Evolutionary conservation across 2,113 vertebrate genomes (phyloP).

Genomic region (Sisor rabdophorus): DNA sequence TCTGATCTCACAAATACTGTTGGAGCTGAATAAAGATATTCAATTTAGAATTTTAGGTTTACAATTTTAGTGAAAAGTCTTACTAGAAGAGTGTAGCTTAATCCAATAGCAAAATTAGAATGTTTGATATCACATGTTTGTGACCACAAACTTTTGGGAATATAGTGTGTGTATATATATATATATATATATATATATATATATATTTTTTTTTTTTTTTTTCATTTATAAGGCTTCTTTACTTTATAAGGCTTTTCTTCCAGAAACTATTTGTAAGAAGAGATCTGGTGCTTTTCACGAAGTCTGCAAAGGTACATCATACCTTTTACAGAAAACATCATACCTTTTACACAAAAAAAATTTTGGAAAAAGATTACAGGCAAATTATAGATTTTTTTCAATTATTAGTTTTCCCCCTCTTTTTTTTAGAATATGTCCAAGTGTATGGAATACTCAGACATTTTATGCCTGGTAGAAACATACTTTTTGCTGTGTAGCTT

Average conservation of each 20-base stretch:
- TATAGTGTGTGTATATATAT: too few relatives aligned
- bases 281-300: background rate
- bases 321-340: background rate
- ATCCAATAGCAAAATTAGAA: too few relatives aligned
- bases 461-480: background rate
- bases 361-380: background rate
- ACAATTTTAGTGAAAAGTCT: too few relatives aligned
- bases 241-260: constrained; percentile 14
- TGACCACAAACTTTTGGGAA: too few relatives aligned
- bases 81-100: too few relatives aligned
- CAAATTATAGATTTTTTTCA: background rate
- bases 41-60: too few relatives aligned
- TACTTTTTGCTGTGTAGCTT: constrained; percentile 6
- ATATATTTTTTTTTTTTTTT: too few relatives aligned
- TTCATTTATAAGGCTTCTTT: constrained; percentile 1
- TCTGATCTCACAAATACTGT: too few relatives aligned
- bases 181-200: too few relatives aligned
- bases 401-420: background rate
- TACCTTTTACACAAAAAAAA: background rate
- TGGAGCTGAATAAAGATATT: too few relatives aligned
- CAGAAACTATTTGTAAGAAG: background rate
- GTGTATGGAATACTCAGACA: background rate
- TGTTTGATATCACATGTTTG: too few relatives aligned
- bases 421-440: background rate
- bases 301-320: constrained; percentile 13